Conservation (phyloP, 2,888 invertebrate species). For the Parnassius glacialis region DNA sequence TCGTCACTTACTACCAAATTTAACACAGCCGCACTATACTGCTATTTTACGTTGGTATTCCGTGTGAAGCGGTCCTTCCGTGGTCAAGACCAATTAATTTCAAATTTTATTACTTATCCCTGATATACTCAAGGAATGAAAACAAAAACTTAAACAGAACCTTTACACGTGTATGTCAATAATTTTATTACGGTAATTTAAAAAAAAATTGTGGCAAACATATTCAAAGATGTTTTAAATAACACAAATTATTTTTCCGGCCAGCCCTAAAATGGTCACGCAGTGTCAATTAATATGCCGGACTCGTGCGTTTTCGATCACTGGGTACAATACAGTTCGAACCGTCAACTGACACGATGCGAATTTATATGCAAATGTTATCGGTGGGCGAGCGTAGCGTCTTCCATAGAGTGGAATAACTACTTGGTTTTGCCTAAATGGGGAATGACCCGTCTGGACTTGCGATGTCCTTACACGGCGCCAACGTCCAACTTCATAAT, state of each 20-base stretch:
- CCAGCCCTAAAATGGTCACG: constrained; percentile 7
- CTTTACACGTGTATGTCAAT: too few relatives aligned
- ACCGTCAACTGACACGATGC: constrained; percentile 25
- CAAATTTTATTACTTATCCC: too few relatives aligned
- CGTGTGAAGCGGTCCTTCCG: too few relatives aligned
- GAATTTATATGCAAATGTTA: constrained; percentile 44
- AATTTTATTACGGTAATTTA: too few relatives aligned
- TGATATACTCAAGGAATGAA: too few relatives aligned
- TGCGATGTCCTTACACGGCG: constrained; percentile 2
- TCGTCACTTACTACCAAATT: too few relatives aligned
- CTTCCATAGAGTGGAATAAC: background rate
- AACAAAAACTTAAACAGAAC: too few relatives aligned
- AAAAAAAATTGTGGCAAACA: background rate
- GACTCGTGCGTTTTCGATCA: constrained; percentile 23
- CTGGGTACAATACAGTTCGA: constrained; percentile 20
- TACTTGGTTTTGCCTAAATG: constrained; percentile 6
- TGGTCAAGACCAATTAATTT: too few relatives aligned
- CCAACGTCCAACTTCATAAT: background rate
- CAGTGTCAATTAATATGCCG: constrained; percentile 16
- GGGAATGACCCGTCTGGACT: constrained; percentile 10
- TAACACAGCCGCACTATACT: too few relatives aligned
- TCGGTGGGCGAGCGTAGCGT: constrained; percentile 3
- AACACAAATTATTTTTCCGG: background rate
- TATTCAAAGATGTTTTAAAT: background rate
- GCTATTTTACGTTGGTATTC: too few relatives aligned